Base-by-base conservation (phyloP, 2,113 vertebrate genomes). In the Leucosticte australis region DNA sequence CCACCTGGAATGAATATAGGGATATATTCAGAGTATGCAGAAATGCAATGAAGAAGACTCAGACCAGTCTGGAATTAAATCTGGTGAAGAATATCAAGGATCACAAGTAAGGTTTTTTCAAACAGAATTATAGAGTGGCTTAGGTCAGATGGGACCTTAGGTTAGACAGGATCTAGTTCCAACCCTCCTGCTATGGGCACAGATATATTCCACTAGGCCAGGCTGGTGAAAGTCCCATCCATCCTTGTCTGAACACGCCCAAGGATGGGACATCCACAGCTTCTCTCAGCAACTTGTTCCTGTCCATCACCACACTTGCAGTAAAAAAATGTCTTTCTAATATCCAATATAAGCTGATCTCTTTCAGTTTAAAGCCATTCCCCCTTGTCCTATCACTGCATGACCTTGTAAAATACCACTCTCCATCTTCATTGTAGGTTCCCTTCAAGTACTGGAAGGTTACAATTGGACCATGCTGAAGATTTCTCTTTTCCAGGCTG, bases 381-480 rank as follows among this genome's bases (percentile, higher is more conserved):
- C 13, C 21, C 26, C 31, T 76, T 52, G 17, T 37, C 46, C 27
- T 52, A 53, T 52, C 37, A 37, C 33, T 69, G 15, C 3, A 33
- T 33, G 31, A 2, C 8, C 31, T 50, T 50, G 37, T 22, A 15
- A 68, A 59, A 31, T 22, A 44, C 3, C 1, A 1, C 3, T 70
- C 15, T 70, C 20, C 10, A 20, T n/a, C 28, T 70, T 47, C 0
- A 0, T 24, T n/a, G 15, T 30, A 63, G 6, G 5, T 70, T 62
- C 28, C 11, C 7, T 41, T n/a, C 39, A 41, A 15, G 13, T 47
- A n/a, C 10, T 55, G 49, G 47, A 70, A 79, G n/a, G 7, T 21
- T 18, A n/a, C 41, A 53, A 30, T 0, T n/a, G 17, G 30, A n/a
- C 47, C 28, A 39, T 1, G 0, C 8, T 24, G 28, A 46, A 46